Percentiles rank a stretch among this genome's conserved stretches.
Conservation (phyloP, 2,797 vertebrate species). For the Crenichthys baileyi region DNA sequence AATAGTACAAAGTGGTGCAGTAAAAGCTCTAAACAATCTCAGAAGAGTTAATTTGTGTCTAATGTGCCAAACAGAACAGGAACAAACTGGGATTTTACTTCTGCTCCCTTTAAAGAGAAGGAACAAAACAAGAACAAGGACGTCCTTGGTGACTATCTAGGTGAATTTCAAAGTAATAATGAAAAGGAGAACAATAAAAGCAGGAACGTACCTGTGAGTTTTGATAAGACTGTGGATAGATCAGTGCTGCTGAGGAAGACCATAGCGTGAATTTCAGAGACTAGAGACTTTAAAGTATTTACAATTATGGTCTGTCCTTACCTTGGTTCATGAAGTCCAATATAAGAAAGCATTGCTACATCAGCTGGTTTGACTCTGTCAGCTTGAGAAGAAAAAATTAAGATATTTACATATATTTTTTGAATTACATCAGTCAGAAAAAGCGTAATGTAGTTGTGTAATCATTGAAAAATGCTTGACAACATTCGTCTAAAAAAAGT, state of each 20-base stretch:
- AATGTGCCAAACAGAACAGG: not conserved
- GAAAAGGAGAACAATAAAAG: not conserved
- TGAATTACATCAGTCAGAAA: not conserved
- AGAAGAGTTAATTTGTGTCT: not conserved
- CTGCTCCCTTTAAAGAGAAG: not conserved
- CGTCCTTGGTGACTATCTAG: not conserved
- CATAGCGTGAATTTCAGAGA: constrained; percentile 8
- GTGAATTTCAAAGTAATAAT: not conserved
- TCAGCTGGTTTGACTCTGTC: constrained; percentile 66
- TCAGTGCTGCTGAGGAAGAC: constrained; percentile 51
- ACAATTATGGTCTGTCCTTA: constrained; percentile 35
- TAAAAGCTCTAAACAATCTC: not conserved
- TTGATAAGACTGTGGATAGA: constrained; percentile 57
- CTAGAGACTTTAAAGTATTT: not conserved
- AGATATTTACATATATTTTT: not conserved
- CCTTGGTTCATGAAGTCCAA: constrained; percentile 61
- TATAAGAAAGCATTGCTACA: constrained; percentile 55
- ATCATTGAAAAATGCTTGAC: not conserved
- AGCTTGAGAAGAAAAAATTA: constrained; percentile 45
- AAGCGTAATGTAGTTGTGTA: not conserved
- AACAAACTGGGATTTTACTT: not conserved
- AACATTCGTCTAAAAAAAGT: not conserved
- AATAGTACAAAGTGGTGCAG: constrained; percentile 41
- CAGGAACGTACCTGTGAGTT: constrained; percentile 62
- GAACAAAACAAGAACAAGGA: not conserved